Evolutionary conservation across 2,113 vertebrate genomes (phyloP).

Genomic region (Lepisosteus osseus): DNA sequence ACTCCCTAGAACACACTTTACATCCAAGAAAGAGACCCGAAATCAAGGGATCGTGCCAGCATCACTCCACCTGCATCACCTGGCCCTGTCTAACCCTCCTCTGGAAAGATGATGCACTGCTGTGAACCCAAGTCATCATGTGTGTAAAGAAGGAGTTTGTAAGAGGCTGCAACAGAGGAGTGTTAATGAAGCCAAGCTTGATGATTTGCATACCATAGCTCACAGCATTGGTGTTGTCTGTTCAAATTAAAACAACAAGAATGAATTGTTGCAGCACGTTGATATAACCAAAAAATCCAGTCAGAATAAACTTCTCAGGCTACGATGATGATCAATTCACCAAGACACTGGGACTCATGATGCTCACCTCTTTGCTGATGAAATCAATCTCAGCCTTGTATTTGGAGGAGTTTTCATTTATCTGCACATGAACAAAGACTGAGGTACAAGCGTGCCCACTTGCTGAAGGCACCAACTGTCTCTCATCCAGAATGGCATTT

Average conservation of each 20-base stretch:
- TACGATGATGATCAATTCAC: too few relatives aligned
- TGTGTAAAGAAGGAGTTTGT: background rate
- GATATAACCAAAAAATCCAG: too few relatives aligned
- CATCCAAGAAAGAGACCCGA: background rate
- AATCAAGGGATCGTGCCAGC: too few relatives aligned
- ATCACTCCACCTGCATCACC: too few relatives aligned
- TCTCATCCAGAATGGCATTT: slow-evolving; percentile 10
- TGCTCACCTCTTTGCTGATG: background rate
- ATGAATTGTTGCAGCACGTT: background rate
- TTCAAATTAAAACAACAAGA: too few relatives aligned
- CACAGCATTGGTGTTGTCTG: too few relatives aligned
- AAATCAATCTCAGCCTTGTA: slow-evolving; percentile 17
- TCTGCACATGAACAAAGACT: slow-evolving; percentile 4
- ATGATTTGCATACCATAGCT: too few relatives aligned
- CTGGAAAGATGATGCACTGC: too few relatives aligned
- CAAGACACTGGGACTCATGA: background rate
- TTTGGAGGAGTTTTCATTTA: background rate
- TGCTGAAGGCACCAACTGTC: slow-evolving; percentile 7
- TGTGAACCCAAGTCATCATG: background rate
- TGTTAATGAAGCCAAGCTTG: too few relatives aligned
- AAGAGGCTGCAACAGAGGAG: background rate
- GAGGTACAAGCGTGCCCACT: slow-evolving; percentile 8
- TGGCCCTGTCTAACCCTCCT: too few relatives aligned
- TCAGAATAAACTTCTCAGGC: too few relatives aligned
- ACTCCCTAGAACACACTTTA: background rate